Evolutionary conservation across 2,113 vertebrate genomes (phyloP), one percentile per base, ranked within the genome.

Genomic region (Pyrgilauda ruficollis): DNA sequence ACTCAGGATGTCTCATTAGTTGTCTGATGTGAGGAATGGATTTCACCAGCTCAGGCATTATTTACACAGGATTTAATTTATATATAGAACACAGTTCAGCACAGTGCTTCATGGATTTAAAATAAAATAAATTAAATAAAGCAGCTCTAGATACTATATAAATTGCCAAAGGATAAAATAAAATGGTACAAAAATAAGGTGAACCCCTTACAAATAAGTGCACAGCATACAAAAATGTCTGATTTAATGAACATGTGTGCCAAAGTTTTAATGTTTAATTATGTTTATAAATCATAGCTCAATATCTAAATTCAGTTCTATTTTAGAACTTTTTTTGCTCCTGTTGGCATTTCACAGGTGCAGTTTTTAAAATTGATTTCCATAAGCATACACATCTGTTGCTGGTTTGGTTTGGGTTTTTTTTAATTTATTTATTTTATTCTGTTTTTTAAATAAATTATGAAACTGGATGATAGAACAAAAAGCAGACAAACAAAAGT

Each of bases 1-100:
- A 88, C 26, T 79, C 67, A 93, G 35, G 22, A 64, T 82, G 89
- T 96, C 92, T 96, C 84, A 63, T 96, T 92, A 94, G 58, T 21
- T 96, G 39, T 75, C 59, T 70, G 35, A 90, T 90, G 61, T 93
- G 67, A 87, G 50, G 77, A 97, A 96, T 56, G 56, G 31, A 69
- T 90, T 75, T 90, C 24, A 53, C 41, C 8, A 76, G 49, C 67
- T 53, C 53, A 49, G 75, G 41, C 49, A 76, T 79, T 93, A 83
- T 79, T 85, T 91, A 49, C 62, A 73, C 8, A 49, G 17, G 7
- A 39, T 94, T 90, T 92, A 88, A 66, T 66, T 83, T n/a, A 50
- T 90, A n/a, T 49, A 50, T 61, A 59, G 53, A 81, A 72, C 18
- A 39, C 14, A 77, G 46, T 80, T 92, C 41, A 83, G 69, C 5